Evolutionary conservation across 2,888 invertebrate species (phyloP), one percentile per base, ranked within the genome.

Genomic region (Caenorhabditis plicata): DNA sequence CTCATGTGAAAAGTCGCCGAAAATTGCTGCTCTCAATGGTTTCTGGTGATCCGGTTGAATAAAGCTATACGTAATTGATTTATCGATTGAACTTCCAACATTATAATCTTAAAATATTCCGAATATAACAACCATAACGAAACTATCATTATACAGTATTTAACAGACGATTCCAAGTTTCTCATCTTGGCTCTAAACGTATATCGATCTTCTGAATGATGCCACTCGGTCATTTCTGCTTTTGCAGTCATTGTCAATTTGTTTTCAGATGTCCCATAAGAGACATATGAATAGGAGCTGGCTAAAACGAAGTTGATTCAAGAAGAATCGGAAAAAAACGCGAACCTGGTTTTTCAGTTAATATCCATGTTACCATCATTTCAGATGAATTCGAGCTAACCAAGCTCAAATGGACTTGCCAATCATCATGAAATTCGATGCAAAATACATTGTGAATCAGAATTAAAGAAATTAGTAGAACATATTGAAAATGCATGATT

Each of bases 1-100:
- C 70, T 87, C 88, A 81, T 89, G 90, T 26, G 95, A 95, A 89
- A 96, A 88, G 82, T 95, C 95, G 0, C 95, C 95, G 80, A 88
- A 94, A 71, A 95, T 87, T 23, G 90, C 93, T 33, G 60, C 68
- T 20, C 64, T 44, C 13, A 67, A 42, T 7, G 65, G 57, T 32
- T 65, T 55, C n/a, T 61, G 36, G 3, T 69, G 54, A 8, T 75
- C 73, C 4, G 72, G 60, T 22, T 64, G 61, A 1, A 20, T 44
- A 56, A 77, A 77, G 23, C 63, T 61, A 45, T 64, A 77, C 1
- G 68, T 50, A 8, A 53, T 53, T 2, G 71, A 71, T 56, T 64
- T 64, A 17, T 61, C 60, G 20, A 63, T 63, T n/a, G 63, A 53
- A n/a, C 64, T 68, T 9, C 77, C 76, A 4, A 74, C 73, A 29